Base-by-base conservation (phyloP, 2,888 invertebrate genomes). In the Amiota minor region DNA sequence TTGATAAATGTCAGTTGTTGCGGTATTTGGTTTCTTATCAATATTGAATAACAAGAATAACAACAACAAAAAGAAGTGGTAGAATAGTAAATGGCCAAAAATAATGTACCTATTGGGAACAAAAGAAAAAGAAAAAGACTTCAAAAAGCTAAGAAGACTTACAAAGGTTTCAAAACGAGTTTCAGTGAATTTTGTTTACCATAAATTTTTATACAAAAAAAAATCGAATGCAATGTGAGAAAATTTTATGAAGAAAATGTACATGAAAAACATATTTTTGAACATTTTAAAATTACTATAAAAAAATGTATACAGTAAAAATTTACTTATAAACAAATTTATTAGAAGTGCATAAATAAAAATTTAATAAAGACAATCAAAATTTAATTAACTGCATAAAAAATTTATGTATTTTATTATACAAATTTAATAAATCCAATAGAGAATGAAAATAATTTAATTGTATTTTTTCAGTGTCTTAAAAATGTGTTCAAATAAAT, bases 131-230 rank as follows among this genome's bases (percentile, higher is more conserved):
- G n/a, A 10, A 16, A 9, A 55, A 55, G 18, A 55, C 1, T 16
- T 55, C n/a, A 55, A 55, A 55, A 55, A 55, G 55, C 18, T n/a
- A 55, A 68, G 67, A 68, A 68, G 50, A 68, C 67, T 53, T 68
- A 68, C 50, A 68, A 68, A 47, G 53, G 50, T 68, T 68, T 68
- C 14, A 20, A 53, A 68, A 68, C 50, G 23, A 53, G 50, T 50
- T 68, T 68, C 35, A 75, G 76, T 75, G 72, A 46, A 14, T 9
- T 70, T 62, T 53, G 53, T 53, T 53, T 53, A n/a, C n/a, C n/a
- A n/a, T n/a, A 10, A 53, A 53, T n/a, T 9, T 53, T 53, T n/a
- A 2, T 6, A 9, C 0, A 11, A 62, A 62, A 62, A 9, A 62
- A 62, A 62, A 12, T 23, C n/a, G 56, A 59, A 10, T 68, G 67